Evolutionary conservation across 1,140 invertebrate species (phyloP), one percentile per base, ranked within the genome.

Genomic region (Ceratitis capitata): DNA sequence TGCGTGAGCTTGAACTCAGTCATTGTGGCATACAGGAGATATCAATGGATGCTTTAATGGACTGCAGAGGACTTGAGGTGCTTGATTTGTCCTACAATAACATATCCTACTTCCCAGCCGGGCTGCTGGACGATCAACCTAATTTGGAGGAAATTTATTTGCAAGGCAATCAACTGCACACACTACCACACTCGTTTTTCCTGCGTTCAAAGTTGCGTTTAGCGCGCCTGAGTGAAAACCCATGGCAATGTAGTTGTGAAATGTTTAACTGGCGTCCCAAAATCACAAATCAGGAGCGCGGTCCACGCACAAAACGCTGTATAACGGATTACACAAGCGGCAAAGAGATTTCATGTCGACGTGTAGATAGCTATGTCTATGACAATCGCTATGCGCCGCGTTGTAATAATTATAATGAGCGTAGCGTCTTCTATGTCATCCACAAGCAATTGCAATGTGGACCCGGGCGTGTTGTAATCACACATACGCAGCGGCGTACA

Each of bases 11-110:
- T 7, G 92, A 94, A 85, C 84, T 96, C 23, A 94, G 93, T 86
- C 87, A 94, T n/a, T 95, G 95, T 88, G 92, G 93, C n/a, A 92
- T 96, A 56, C 86, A 89, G 58, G 93, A 94, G 84, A 91, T 96
- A 35, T 95, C 95, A 3, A 95, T 95, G 94, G 95, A 96, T 87
- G 93, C 94, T 0, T 94, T 96, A 86, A 93, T 94, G 86, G 95
- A 94, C 7, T 88, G 95, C 1, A 92, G 93, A 87, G 92, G 93
- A n/a, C 88, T 96, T 16, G 88, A 92, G 87, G 86, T 92, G 42
- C 92, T 96, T 23, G 94, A 96, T 89, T 91, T 96, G 84, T 95
- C 95, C 0, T 88, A 93, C 85, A 96, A 96, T 88, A 88, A 93
- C 45, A 85, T 96, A 16, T 91, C 92, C 42, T 92, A 90, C 51